Base-by-base conservation (phyloP, 1,140 invertebrate genomes). In the Steinernema khuongi region DNA sequence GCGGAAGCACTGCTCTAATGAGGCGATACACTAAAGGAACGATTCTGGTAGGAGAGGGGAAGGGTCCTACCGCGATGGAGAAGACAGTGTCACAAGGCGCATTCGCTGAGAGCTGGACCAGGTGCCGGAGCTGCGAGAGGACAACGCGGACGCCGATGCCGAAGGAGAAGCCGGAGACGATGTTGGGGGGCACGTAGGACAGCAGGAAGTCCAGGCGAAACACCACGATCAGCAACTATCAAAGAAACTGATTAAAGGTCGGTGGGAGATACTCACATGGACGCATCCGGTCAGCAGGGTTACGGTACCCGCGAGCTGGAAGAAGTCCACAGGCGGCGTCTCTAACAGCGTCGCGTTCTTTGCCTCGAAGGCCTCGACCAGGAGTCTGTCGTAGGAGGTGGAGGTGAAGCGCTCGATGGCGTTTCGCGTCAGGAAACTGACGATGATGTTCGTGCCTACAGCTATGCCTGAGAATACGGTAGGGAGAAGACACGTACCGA, bases 401-500 rank as follows among this genome's bases (percentile, higher is more conserved):
- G 43, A 71, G 11, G 50, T 22, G 31, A 67, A 43, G 67, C 78
- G 22, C 32, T 81, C 74, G 36, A 80, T 31, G 31, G 72, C 43
- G 50, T 80, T 77, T 19, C 79, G 68, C 14, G 75, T 41, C 18
- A 80, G 68, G 44, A 81, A 80, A 32, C 79, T 81, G 19, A 80
- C 41, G 68, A 81, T 74, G 30, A 81, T 31, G 33, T 81, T 81
- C 11, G 71, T 73, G 0, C 79, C 76, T 79, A 4, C 28, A 77
- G 41, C 4, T 7, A 19, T 19, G n/a, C n/a, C 22, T 71, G 67
- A 31, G 28, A 67, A 31, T 31, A 66, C n/a, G 17, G 30, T 28
- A 19, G 28, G 33, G 4, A 66, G 33, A 31, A 60, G 22, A 71
- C 50, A 77, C 81, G 87, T 88, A 88, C 94, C 94, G 87, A 96